Evolutionary conservation across 2,888 invertebrate species (phyloP), one percentile per base, ranked within the genome.

Genomic region (Hypomecis punctinalis): DNA sequence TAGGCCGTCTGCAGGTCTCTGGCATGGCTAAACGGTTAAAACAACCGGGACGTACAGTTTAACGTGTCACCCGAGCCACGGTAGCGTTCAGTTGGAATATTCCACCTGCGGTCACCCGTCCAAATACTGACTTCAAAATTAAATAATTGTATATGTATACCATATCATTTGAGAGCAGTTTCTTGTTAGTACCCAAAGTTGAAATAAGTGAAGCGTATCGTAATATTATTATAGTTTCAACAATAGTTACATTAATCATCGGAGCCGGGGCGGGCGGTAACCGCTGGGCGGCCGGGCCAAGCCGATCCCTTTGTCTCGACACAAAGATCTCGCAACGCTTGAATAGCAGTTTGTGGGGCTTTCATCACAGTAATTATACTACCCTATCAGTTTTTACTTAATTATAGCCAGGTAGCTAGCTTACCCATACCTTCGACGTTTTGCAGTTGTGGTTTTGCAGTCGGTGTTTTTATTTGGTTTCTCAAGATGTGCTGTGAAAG

Each of bases 281-380:
- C 65, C 61, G 47, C 52, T 23, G 60, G 53, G 60, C 59, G 59
- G 49, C 61, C 62, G 63, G 64, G 69, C 71, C 71, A 72, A 77
- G 71, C 74, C 71, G 71, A 73, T 71, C 70, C 76, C 78, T 79
- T 80, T 81, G 78, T 78, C 67, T 61, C 35, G 37, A 43, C 70
- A 74, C 77, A 74, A 76, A 76, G 74, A 70, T 57, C 65, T 59
- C 69, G 61, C 54, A 67, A 58, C 55, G 63, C 47, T 59, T 72
- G 71, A 71, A 71, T 68, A 66, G 63, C 67, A 61, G 62, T 68
- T 73, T 66, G 53, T 61, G 70, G 71, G 68, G 69, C 72, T 75
- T 76, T 68, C 63, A 63, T 56, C 53, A 57, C 33, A 61, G 67
- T 68, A 69, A 72, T 70, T 69, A 70, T 70, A 68, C 56, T 59